Conservation (phyloP, 2,113 vertebrate genomes). For the Actenoides hombroni region DNA sequence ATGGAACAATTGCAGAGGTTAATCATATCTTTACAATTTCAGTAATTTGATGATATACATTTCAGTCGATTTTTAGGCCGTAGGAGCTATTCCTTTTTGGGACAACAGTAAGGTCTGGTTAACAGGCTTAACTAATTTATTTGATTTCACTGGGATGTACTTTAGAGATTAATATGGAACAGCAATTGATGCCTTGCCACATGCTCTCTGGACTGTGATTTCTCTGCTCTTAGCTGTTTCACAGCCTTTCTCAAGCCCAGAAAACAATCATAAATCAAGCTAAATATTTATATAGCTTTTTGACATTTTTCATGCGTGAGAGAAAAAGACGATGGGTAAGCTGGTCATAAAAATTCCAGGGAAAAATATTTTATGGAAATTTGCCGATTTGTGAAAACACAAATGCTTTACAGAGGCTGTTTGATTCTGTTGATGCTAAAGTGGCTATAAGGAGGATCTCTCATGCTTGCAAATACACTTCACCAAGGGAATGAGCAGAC, state of each 20-base stretch:
- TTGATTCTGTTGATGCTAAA: background rate
- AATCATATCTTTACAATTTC: background rate
- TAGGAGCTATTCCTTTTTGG: background rate
- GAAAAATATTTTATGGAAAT: conserved; percentile 24
- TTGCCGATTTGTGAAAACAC: conserved; percentile 30
- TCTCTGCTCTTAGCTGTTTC: conserved; percentile 45
- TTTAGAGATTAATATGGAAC: conserved; percentile 58
- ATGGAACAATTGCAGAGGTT: background rate
- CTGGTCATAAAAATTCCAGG: conserved; percentile 54
- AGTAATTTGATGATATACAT: background rate
- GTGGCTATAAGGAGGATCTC: background rate
- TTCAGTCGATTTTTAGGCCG: background rate
- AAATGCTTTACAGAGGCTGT: background rate
- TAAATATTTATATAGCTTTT: conserved; percentile 59
- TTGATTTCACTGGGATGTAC: conserved; percentile 15
- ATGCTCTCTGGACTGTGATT: conserved; percentile 26
- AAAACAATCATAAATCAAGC: conserved; percentile 55
- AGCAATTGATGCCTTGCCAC: conserved; percentile 56
- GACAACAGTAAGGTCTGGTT: background rate
- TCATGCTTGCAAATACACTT: background rate
- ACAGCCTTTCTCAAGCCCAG: conserved; percentile 34
- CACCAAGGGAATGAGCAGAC: background rate
- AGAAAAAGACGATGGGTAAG: conserved; percentile 29
- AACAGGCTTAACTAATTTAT: conserved; percentile 42
- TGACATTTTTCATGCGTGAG: conserved; percentile 22